Percentiles rank a stretch among this genome's conserved stretches.
phyloP scores from a whole-genome alignment of 2,888 invertebrate species.

The Drosophila gaucha region DNA sequence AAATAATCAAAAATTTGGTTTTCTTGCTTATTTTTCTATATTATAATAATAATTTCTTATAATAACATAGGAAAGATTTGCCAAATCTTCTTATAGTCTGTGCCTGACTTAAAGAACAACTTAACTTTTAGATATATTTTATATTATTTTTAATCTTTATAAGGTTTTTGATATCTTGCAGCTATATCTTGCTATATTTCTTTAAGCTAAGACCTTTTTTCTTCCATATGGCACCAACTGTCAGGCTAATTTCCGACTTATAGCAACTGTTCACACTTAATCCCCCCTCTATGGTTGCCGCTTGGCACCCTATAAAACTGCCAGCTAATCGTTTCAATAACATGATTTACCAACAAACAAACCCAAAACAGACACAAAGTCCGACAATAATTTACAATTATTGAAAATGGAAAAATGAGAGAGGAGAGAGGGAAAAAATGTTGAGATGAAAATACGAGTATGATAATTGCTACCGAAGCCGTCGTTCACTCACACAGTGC shows the following conservation, averaged over 20 bases:
- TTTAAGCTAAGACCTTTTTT: no score
- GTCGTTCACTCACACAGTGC: slow-evolving; percentile 24
- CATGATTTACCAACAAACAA: slow-evolving; percentile 72
- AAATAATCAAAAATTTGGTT: neutral
- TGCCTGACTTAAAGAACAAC: no score
- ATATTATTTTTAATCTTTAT: neutral
- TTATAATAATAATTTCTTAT: no score
- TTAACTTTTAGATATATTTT: neutral
- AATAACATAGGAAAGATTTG: no score
- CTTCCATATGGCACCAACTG: neutral
- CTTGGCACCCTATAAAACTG: slow-evolving; percentile 69
- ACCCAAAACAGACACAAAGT: slow-evolving; percentile 26
- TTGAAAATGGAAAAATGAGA: slow-evolving; percentile 45
- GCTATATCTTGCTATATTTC: neutral
- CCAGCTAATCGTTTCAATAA: slow-evolving; percentile 75
- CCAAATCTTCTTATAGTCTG: no score
- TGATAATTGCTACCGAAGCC: slow-evolving; percentile 72
- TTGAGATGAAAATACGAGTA: slow-evolving; percentile 54
- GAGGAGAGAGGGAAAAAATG: neutral
- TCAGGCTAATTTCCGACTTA: slow-evolving; percentile 4
- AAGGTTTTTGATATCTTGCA: no score
- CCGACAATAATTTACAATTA: slow-evolving; percentile 72
- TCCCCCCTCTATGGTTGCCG: neutral
- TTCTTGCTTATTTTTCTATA: no score
- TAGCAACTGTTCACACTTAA: neutral